Evolutionary conservation across 2,888 invertebrate genomes (phyloP).

Genomic region (Melieria crassipennis): DNA sequence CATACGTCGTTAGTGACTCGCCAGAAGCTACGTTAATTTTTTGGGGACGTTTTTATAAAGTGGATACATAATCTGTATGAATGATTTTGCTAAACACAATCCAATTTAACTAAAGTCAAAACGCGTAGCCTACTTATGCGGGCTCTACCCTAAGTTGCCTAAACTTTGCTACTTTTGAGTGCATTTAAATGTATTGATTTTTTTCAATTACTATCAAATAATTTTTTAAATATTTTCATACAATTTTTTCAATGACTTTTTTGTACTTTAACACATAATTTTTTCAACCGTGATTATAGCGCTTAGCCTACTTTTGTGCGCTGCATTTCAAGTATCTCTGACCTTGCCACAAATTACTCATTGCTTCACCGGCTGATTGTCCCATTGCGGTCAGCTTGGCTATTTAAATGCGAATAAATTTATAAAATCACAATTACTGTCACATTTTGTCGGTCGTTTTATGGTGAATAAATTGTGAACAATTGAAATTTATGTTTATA

Average conservation of each 20-base stretch:
- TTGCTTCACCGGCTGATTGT: no score
- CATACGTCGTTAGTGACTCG: no score
- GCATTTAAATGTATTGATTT: background rate
- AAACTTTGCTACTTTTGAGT: background rate
- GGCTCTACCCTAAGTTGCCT: background rate
- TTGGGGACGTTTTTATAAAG: no score
- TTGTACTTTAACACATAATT: background rate
- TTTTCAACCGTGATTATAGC: background rate
- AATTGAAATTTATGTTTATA: constrained; percentile 12
- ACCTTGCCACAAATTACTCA: no score
- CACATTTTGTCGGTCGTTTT: background rate
- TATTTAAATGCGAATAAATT: background rate
- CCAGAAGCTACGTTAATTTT: no score
- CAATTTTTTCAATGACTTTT: background rate
- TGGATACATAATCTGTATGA: no score
- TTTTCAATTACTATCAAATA: background rate
- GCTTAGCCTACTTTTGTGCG: background rate
- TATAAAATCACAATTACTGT: background rate
- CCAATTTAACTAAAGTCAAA: no score
- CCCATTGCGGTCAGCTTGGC: no score
- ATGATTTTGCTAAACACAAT: no score
- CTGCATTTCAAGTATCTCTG: no score
- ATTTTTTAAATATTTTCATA: background rate
- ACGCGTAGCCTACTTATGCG: background rate
- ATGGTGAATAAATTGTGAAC: background rate